Percentiles rank a stretch among this genome's conserved stretches.
Evolutionary conservation across 2,113 vertebrate genomes (phyloP).

Genomic region (Lathamus discolor): DNA sequence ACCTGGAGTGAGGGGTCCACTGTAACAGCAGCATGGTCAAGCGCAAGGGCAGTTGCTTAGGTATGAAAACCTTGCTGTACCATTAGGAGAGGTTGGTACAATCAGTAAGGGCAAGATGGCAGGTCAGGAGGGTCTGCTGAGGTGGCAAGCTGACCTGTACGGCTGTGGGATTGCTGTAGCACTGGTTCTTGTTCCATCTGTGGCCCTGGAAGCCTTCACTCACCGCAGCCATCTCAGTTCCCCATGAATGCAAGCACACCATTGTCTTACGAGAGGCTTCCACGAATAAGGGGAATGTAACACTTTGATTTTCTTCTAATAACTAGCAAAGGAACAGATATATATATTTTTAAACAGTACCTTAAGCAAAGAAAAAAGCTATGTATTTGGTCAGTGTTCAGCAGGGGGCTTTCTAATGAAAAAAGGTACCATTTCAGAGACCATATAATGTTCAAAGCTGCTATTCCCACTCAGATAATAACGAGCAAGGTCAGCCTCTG

Average conservation of each 20-base stretch:
- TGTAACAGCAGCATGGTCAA: background rate
- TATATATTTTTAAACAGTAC: slow-evolving; percentile 60
- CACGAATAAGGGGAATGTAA: background rate
- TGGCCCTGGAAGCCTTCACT: background rate
- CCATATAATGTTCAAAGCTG: slow-evolving; percentile 73
- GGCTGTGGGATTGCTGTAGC: background rate
- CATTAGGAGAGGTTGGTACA: background rate
- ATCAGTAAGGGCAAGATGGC: background rate
- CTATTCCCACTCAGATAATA: slow-evolving; percentile 75
- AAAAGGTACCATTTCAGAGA: slow-evolving; percentile 70
- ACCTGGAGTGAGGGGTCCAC: rapidly evolving
- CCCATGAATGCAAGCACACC: background rate
- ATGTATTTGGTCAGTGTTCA: slow-evolving; percentile 69
- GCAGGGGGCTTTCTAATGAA: slow-evolving; percentile 72
- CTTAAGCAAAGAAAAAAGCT: slow-evolving; percentile 58
- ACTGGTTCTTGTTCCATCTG: background rate
- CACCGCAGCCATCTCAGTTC: background rate
- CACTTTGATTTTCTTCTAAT: slow-evolving; percentile 63
- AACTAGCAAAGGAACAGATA: slow-evolving; percentile 51
- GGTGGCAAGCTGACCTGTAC: background rate
- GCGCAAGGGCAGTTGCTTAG: background rate
- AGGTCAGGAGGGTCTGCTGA: background rate
- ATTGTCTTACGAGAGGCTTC: slow-evolving; percentile 35
- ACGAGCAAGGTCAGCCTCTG: slow-evolving; percentile 72
- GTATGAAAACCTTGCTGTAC: background rate